A percentile compares a stretch with the other conserved stretches of the same genome.
phyloP scores from a whole-genome alignment of 2,797 vertebrate species.

The Argyrosomus regius region DNA sequence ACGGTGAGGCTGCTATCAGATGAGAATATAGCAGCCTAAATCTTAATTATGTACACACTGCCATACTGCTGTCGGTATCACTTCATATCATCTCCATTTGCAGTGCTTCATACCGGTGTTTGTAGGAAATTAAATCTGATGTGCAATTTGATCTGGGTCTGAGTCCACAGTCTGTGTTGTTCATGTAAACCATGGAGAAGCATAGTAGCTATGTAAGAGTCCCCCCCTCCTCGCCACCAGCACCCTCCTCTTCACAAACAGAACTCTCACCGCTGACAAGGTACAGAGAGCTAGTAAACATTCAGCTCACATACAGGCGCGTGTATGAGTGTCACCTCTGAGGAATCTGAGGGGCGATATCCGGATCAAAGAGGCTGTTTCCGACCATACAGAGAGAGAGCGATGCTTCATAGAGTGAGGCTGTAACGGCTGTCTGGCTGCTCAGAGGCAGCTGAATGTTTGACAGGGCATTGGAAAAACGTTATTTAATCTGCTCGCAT shows the following conservation, averaged over 20 bases:
- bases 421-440: conserved; percentile 82
- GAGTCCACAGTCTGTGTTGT: conserved; percentile 68
- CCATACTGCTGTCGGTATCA: conserved; percentile 43
- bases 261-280: conserved; percentile 67
- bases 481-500: conserved; percentile 89
- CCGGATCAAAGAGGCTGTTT: conserved; percentile 81
- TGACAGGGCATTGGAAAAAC: conserved; percentile 87
- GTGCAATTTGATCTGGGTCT: conserved; percentile 76
- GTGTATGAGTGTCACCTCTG: conserved; percentile 76
- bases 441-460: conserved; percentile 84
- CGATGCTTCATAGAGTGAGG: conserved; percentile 74
- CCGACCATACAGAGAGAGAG: conserved; percentile 63
- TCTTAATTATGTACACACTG: conserved; percentile 67
- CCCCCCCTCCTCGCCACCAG: conserved; percentile 28
- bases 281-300: conserved; percentile 70
- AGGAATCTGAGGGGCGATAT: conserved; percentile 77
- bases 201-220: conserved; percentile 67
- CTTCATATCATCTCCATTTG: conserved; percentile 63
- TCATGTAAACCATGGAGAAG: conserved; percentile 73
- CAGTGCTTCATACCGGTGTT: conserved; percentile 50
- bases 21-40: conserved; percentile 48
- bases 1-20: conserved; percentile 31
- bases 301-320: conserved; percentile 68
- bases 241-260: conserved; percentile 57
- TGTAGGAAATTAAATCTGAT: conserved; percentile 73